These are phyloP conservation scores for Bubo blakistoni DNA, from an alignment of 2,113 vertebrate genomes.

Conservation along the genomic window DNA sequence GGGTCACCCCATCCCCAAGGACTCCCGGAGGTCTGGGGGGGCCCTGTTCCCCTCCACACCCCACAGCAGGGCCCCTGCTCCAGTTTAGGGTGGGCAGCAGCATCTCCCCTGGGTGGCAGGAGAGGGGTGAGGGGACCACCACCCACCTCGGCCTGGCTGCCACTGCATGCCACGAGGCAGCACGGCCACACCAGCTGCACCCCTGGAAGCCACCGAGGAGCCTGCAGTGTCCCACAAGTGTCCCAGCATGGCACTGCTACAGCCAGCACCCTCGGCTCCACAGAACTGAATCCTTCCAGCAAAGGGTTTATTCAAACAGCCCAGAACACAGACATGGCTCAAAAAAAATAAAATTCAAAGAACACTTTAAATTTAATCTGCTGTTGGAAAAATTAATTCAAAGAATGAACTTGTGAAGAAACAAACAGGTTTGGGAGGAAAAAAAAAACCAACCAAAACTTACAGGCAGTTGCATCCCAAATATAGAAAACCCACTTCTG, in stretches of 20 bases:
- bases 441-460: too few relatives aligned
- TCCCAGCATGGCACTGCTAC: accelerated
- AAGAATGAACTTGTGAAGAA: background rate
- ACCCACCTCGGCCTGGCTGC: accelerated
- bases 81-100: accelerated
- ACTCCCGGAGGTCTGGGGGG: background rate
- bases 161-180: accelerated
- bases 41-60: background rate
- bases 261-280: accelerated
- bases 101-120: accelerated
- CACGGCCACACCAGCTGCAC: accelerated
- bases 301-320: background rate
- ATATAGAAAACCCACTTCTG: accelerated
- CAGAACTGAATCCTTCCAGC: accelerated
- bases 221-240: accelerated
- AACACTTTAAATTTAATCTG: background rate
- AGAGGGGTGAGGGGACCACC: accelerated
- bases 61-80: too few relatives aligned
- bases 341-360: background rate
- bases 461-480: background rate
- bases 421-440: background rate
- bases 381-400: background rate
- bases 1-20: accelerated
- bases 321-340: accelerated
- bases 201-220: background rate